Base-by-base conservation (phyloP, 1,140 invertebrate genomes). In the Drosophila ambigua region DNA sequence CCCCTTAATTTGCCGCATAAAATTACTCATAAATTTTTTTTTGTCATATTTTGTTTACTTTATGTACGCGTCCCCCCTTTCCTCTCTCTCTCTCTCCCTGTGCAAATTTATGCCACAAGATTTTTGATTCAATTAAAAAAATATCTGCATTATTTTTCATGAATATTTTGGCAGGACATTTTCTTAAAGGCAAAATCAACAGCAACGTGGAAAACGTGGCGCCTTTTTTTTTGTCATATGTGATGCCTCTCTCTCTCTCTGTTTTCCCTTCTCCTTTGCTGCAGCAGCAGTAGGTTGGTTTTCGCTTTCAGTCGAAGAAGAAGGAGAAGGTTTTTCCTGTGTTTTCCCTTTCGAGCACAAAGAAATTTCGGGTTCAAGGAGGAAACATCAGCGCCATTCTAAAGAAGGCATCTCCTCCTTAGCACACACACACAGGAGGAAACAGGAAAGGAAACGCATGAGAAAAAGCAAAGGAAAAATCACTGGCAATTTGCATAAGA, bases 401-500 rank as follows among this genome's bases (percentile, higher is more conserved):
- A 71, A 71, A 53, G 11, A 11, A 39, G 35, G 11, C 35, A 28
- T 28, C 26, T 28, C 26, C 26, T 2, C 6, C 20, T 20, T 20
- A 20, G 20, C 20, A 20, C 20, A 20, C 20, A 20, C 26, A 28
- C 26, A 28, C 26, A 1, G 5, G 6, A 68, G 64, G 64, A 76
- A 55, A 75, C 53, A 50, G 53, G 58, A 61, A 69, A 43, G 65
- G 48, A 69, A 68, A 57, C 48, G 54, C 63, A 55, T 75, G 41
- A 73, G 66, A 63, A 83, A 64, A 83, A 59, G 62, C 64, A 72
- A 66, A 85, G 82, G 83, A 83, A 89, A 88, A 88, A 88, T 88
- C 84, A 89, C 83, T 89, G 83, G 79, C 83, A 88, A 88, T 88
- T 88, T 88, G 83, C 83, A 88, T 88, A 88, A 88, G 84, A 89